phyloP scores from a whole-genome alignment of 1,140 invertebrate species.

The Orius insidiosus region DNA sequence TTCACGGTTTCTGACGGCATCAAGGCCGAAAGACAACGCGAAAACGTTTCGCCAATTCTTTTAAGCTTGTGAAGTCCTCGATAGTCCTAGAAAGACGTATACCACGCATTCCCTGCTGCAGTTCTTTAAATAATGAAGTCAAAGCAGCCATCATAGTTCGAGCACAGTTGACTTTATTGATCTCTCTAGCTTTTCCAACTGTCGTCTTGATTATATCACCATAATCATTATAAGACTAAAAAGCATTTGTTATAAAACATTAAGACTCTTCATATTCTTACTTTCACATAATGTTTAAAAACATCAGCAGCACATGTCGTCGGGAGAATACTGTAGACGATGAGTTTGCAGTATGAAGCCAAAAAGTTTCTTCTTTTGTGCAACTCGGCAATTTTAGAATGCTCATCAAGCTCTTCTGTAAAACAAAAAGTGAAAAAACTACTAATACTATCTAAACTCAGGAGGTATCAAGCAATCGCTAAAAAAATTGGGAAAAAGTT shows the following conservation, averaged over 20 bases:
- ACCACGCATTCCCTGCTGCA: slow-evolving; percentile 38
- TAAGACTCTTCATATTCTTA: slow-evolving; percentile 24
- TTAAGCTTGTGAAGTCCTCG: slow-evolving; percentile 70
- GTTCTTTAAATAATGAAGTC: slow-evolving; percentile 63
- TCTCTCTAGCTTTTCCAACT: slow-evolving; percentile 88
- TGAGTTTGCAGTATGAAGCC: slow-evolving; percentile 91
- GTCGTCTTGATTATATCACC: slow-evolving; percentile 99
- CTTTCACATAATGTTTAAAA: slow-evolving; percentile 94
- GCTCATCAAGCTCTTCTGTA: slow-evolving; percentile 72
- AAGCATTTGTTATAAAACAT: slow-evolving; percentile 18
- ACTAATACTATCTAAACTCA: too few species aligned
- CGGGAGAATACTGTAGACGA: slow-evolving; percentile 92
- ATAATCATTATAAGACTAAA: slow-evolving; percentile 91
- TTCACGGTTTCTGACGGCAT: slow-evolving; percentile 93
- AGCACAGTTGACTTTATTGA: slow-evolving; percentile 92
- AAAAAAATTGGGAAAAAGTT: not conserved
- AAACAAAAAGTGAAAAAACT: too few species aligned
- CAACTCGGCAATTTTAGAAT: slow-evolving; percentile 83
- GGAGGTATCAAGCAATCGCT: too few species aligned
- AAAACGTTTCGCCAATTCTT: slow-evolving; percentile 94
- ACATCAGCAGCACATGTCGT: slow-evolving; percentile 83
- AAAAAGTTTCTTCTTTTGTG: slow-evolving; percentile 92
- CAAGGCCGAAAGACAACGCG: slow-evolving; percentile 90
- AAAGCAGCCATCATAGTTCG: slow-evolving; percentile 86
- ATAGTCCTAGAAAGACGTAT: slow-evolving; percentile 43